phyloP scores from a whole-genome alignment of 1,140 invertebrate genomes.

The Listronotus oregonensis region DNA sequence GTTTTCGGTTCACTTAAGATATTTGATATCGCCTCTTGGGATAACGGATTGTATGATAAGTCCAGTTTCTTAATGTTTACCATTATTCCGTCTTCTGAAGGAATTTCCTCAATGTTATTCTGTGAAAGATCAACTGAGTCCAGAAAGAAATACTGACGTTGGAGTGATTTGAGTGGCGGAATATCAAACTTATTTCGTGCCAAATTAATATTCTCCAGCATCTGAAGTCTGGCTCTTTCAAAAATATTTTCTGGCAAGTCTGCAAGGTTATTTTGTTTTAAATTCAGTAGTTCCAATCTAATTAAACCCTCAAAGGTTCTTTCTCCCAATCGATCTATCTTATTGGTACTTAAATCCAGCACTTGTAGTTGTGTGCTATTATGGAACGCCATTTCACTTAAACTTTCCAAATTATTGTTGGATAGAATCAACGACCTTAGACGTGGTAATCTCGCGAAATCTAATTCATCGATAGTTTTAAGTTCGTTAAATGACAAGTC shows the following conservation, averaged over 20 bases:
- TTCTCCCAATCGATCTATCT: constrained; percentile 75
- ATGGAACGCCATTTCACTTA: constrained; percentile 86
- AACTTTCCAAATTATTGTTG: constrained; percentile 75
- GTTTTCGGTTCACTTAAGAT: constrained; percentile 89
- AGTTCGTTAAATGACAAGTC: constrained; percentile 78
- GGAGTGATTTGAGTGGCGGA: constrained; percentile 77
- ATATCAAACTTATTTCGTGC: constrained; percentile 76
- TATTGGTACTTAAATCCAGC: constrained; percentile 74
- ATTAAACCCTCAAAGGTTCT: constrained; percentile 82
- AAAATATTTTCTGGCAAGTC: constrained; percentile 85
- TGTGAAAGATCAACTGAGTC: constrained; percentile 77
- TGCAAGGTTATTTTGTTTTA: constrained; percentile 74
- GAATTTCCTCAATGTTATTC: constrained; percentile 78
- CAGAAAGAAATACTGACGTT: constrained; percentile 82
- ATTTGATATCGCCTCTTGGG: constrained; percentile 71
- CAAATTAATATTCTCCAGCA: constrained; percentile 81
- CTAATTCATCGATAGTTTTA: constrained; percentile 78
- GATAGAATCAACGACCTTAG: constrained; percentile 71
- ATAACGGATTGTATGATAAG: constrained; percentile 83
- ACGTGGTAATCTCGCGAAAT: constrained; percentile 79
- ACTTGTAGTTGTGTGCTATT: constrained; percentile 87
- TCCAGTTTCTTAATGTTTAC: constrained; percentile 87
- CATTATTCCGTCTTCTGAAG: constrained; percentile 81
- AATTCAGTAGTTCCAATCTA: constrained; percentile 74
- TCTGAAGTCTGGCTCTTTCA: constrained; percentile 75